A percentile compares a stretch with the other conserved stretches of the same genome.
These are phyloP conservation scores for Catharus fuscescens DNA, from an alignment of 2,113 vertebrate species.

Conservation along the genomic window DNA sequence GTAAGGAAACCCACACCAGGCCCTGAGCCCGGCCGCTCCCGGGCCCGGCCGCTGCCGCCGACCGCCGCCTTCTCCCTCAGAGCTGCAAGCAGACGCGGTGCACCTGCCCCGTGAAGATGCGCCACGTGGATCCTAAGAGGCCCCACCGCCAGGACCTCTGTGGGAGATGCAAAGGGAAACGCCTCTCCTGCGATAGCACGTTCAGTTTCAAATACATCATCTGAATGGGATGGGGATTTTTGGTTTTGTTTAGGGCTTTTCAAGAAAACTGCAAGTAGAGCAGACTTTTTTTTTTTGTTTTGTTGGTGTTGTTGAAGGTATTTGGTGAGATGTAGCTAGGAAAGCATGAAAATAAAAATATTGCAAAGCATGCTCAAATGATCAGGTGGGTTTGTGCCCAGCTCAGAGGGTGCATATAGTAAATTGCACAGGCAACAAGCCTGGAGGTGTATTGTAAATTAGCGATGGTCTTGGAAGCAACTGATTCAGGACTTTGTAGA, in stretches of 20 bases:
- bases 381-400: not conserved
- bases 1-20: slow-evolving; percentile 68
- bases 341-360: slow-evolving; percentile 59
- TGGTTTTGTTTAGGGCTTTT: not conserved
- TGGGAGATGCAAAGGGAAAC: slow-evolving; percentile 94
- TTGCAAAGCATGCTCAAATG: slow-evolving; percentile 9
- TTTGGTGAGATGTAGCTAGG: not conserved
- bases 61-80: slow-evolving; percentile 62
- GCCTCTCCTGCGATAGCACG: slow-evolving; percentile 94
- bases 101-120: slow-evolving; percentile 85
- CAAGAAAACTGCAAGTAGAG: not conserved
- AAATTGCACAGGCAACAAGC: not conserved
- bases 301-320: not conserved
- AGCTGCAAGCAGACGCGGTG: slow-evolving; percentile 92
- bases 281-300: not conserved
- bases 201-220: slow-evolving; percentile 99
- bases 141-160: slow-evolving; percentile 96
- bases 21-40: fast-evolving
- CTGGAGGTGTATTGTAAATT: not conserved
- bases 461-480: not conserved
- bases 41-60: not conserved
- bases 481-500: not conserved
- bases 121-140: slow-evolving; percentile 94
- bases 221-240: slow-evolving; percentile 40
- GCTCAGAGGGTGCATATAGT: not conserved